These are phyloP conservation scores for Xiphydria camelus DNA, from an alignment of 2,888 invertebrate genomes.

Conservation along the genomic window DNA sequence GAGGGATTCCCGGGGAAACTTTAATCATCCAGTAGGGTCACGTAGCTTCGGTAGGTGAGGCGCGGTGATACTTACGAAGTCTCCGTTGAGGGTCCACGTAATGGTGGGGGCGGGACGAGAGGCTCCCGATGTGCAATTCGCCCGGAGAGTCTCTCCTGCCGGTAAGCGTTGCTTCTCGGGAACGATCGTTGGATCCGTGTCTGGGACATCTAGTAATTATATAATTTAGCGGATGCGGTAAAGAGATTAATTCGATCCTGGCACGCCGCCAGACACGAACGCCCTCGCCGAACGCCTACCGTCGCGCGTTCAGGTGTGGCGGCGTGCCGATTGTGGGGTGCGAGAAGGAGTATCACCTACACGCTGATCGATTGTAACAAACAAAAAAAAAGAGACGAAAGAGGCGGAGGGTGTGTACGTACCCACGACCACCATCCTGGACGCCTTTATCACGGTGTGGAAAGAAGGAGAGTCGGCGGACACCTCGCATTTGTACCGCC, in stretches of 20 bases:
- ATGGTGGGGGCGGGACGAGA: conserved; percentile 51
- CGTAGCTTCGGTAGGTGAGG: conserved; percentile 29
- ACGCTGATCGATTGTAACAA: too few relatives aligned
- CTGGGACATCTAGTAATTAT: conserved; percentile 51
- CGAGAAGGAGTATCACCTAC: background rate
- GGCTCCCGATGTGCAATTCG: conserved; percentile 53
- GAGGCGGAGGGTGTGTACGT: conserved; percentile 43
- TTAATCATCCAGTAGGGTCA: conserved; percentile 47
- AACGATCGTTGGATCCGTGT: conserved; percentile 48
- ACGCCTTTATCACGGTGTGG: conserved; percentile 68
- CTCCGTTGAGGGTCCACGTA: conserved; percentile 54
- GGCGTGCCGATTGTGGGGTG: too few relatives aligned
- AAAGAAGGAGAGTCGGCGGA: conserved; percentile 73
- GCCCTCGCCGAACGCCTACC: background rate
- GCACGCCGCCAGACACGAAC: conserved; percentile 30
- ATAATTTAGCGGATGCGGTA: conserved; percentile 36
- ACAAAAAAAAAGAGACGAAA: background rate
- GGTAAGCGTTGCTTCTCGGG: conserved; percentile 48
- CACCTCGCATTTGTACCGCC: conserved; percentile 74
- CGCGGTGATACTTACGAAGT: conserved; percentile 45
- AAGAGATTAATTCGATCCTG: conserved; percentile 38
- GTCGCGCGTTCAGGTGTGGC: background rate
- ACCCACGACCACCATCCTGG: conserved; percentile 72
- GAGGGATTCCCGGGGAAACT: too few relatives aligned
- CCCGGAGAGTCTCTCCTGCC: conserved; percentile 47